These are phyloP conservation scores for Neofelis nebulosa DNA, from an alignment of 2,113 vertebrate species.

Conservation along the genomic window DNA sequence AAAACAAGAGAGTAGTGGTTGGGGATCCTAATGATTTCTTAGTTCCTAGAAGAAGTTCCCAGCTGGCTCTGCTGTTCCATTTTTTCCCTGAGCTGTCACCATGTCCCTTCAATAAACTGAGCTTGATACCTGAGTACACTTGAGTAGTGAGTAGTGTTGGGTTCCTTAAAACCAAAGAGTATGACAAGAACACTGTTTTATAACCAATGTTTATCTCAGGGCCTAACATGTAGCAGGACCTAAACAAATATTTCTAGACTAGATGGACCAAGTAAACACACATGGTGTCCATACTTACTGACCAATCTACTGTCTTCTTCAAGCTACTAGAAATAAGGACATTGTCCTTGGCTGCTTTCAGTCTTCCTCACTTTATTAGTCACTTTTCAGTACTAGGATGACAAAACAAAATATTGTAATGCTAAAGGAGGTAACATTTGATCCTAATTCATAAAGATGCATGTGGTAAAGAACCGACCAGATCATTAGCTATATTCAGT, in stretches of 20 bases:
- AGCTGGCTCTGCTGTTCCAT: background rate
- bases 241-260: background rate
- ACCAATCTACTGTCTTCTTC: background rate
- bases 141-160: background rate
- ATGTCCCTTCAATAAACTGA: background rate
- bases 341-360: background rate
- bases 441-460: background rate
- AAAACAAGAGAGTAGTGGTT: background rate
- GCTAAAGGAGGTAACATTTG: background rate
- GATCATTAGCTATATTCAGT: background rate
- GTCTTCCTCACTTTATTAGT: background rate
- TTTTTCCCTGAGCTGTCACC: background rate
- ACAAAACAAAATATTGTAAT: background rate
- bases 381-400: background rate
- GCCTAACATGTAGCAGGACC: background rate
- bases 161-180: background rate
- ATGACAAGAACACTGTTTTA: background rate
- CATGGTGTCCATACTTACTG: fast-evolving
- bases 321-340: background rate
- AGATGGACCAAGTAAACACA: background rate
- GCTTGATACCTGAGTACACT: background rate
- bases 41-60: background rate
- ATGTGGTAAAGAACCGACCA: background rate
- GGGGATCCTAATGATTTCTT: background rate
- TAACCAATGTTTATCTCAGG: background rate